A percentile compares a stretch with the other conserved stretches of the same genome.
phyloP scores from a whole-genome alignment of 1,140 invertebrate genomes.

The Drosophila sp. region DNA sequence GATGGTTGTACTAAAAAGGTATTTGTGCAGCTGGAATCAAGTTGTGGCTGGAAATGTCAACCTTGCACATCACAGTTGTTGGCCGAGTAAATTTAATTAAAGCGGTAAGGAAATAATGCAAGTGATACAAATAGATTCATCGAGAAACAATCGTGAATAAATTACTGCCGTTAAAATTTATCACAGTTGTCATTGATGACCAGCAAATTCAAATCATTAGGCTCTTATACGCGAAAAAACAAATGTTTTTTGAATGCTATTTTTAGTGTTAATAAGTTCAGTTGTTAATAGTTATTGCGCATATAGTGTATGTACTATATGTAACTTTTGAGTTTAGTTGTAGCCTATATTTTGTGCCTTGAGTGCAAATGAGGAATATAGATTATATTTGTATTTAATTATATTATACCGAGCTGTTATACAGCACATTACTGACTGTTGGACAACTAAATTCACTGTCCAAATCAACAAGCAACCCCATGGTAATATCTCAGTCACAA shows the following conservation, averaged over 20 bases:
- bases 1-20: background rate
- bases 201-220: background rate
- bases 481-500: slow-evolving; percentile 12
- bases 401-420: slow-evolving; percentile 11
- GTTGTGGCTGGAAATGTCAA: slow-evolving; percentile 16
- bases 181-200: background rate
- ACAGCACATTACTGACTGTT: slow-evolving; percentile 2
- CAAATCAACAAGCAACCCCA: background rate
- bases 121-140: slow-evolving; percentile 9
- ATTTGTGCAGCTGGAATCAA: slow-evolving; percentile 6
- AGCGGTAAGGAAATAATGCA: background rate
- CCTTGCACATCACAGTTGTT: slow-evolving; percentile 17
- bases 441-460: background rate
- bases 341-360: no score
- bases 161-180: no score
- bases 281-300: no score
- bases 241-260: no score
- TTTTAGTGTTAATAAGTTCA: no score
- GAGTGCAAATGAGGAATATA: no score
- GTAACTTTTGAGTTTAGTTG: no score
- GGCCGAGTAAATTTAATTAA: slow-evolving; percentile 23
- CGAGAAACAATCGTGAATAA: no score
- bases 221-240: no score
- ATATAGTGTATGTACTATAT: no score
- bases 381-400: no score